Conservation (phyloP, 2,888 invertebrate genomes). For the Stramonita haemastoma region DNA sequence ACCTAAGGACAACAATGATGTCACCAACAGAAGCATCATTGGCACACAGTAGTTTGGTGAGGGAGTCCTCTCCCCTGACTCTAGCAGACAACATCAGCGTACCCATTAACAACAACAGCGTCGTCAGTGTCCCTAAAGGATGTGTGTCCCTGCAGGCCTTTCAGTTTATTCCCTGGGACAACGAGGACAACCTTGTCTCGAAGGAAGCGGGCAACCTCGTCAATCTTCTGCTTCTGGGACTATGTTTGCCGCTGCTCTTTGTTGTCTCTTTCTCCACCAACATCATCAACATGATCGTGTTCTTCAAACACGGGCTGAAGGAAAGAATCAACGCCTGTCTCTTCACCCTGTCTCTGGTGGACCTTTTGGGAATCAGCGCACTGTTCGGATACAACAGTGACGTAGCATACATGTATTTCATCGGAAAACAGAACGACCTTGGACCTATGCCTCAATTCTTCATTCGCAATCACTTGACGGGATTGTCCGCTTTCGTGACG, state of each 20-base stretch:
- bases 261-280: background rate
- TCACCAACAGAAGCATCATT: too few species aligned
- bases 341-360: background rate
- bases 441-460: background rate
- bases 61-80: background rate
- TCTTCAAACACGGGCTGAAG: slow-evolving; percentile 5
- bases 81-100: background rate
- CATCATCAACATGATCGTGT: slow-evolving; percentile 15
- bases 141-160: background rate
- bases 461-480: background rate
- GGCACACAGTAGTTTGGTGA: too few species aligned
- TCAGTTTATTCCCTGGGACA: background rate
- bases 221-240: background rate
- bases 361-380: background rate
- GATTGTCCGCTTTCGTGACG: background rate
- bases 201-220: background rate
- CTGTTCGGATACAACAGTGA: background rate
- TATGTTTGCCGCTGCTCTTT: background rate
- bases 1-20: too few species aligned
- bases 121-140: background rate
- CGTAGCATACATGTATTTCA: background rate
- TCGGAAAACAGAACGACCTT: background rate
- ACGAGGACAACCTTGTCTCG: background rate
- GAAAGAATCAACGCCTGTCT: slow-evolving; percentile 20
- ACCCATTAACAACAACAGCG: background rate